phyloP scores from a whole-genome alignment of 2,797 vertebrate genomes.

The Merluccius polli region DNA sequence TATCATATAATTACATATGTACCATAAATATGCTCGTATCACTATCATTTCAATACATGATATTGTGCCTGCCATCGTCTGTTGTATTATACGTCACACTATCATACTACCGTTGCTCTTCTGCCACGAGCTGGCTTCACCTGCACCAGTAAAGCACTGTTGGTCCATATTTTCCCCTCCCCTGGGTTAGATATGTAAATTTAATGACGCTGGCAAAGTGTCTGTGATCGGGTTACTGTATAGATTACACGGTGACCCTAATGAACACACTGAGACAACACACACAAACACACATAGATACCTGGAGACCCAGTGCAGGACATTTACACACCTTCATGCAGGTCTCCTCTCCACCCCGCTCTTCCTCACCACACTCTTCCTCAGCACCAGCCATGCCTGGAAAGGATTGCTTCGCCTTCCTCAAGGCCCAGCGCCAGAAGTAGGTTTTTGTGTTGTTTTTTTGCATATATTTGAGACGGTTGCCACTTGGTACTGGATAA shows the following conservation, averaged over 20 bases:
- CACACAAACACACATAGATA: conserved; percentile 51
- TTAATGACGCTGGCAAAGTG: conserved; percentile 80
- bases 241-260: conserved; percentile 76
- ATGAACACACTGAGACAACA: conserved; percentile 31
- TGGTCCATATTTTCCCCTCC: conserved; percentile 57
- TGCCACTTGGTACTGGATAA: not conserved
- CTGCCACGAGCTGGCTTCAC: conserved; percentile 18
- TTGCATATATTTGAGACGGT: not conserved
- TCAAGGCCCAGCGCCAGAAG: conserved; percentile 69
- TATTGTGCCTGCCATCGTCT: not conserved
- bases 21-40: not conserved
- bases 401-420: conserved; percentile 72
- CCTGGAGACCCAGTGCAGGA: conserved; percentile 56
- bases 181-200: conserved; percentile 72
- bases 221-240: conserved; percentile 77
- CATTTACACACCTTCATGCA: conserved; percentile 51
- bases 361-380: conserved; percentile 43
- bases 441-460: conserved; percentile 37
- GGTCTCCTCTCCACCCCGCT: conserved; percentile 44
- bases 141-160: conserved; percentile 12
- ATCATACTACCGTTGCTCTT: not conserved
- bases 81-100: not conserved
- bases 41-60: not conserved
- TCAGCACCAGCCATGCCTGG: conserved; percentile 60
- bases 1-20: conserved; percentile 6